These are phyloP conservation scores for Megaleporinus macrocephalus DNA, from an alignment of 2,113 vertebrate genomes.

Conservation along the genomic window DNA sequence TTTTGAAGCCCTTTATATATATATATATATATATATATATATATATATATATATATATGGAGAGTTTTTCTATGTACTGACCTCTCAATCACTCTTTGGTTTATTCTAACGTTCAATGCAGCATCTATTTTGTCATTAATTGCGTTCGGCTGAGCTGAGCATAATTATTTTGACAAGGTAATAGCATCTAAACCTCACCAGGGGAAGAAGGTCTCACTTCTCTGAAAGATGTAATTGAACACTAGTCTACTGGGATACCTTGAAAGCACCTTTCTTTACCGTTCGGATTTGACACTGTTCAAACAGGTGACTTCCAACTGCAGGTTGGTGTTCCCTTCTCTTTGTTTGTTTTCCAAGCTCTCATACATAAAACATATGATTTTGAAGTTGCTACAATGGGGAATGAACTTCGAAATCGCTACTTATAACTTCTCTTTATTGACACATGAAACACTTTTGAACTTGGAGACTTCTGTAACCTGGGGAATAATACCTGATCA, in stretches of 20 bases:
- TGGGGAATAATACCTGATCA: constrained; percentile 28
- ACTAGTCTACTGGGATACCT: constrained; percentile 49
- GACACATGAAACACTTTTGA: constrained; percentile 49
- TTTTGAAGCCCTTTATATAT: neutral
- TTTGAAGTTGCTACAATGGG: constrained; percentile 52
- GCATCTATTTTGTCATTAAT: constrained; percentile 16
- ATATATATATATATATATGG: too few relatives aligned
- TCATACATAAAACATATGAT: constrained; percentile 63
- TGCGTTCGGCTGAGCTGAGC: neutral
- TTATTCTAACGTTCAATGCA: neutral
- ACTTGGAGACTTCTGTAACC: constrained; percentile 54
- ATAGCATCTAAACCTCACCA: constrained; percentile 23
- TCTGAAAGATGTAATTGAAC: constrained; percentile 45
- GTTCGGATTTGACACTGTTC: constrained; percentile 36
- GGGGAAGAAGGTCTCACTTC: constrained; percentile 37
- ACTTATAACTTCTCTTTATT: constrained; percentile 53
- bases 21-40: too few relatives aligned
- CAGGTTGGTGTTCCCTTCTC: constrained; percentile 46
- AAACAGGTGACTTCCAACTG: constrained; percentile 61
- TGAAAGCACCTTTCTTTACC: constrained; percentile 56
- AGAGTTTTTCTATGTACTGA: constrained; percentile 35
- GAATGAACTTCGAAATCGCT: constrained; percentile 51
- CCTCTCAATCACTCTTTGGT: constrained; percentile 38
- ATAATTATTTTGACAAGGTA: constrained; percentile 36
- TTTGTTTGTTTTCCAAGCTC: constrained; percentile 57